phyloP scores from a whole-genome alignment of 2,113 vertebrate species.

The Gracilinanus agilis region DNA sequence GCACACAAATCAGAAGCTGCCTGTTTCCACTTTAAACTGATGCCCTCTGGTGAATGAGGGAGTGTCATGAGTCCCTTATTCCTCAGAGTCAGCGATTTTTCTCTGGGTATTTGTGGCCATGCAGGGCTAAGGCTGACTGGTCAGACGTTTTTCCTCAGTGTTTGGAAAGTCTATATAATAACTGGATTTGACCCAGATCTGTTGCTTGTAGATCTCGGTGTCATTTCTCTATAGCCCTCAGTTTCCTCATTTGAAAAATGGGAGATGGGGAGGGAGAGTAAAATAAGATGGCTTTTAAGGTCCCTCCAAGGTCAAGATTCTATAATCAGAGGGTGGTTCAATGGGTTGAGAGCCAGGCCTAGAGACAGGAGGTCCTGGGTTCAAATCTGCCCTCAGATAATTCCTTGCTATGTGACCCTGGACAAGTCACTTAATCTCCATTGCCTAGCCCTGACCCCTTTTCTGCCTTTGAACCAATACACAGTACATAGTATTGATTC shows the following conservation, averaged over 20 bases:
- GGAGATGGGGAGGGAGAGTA: neutral
- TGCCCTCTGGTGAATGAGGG: neutral
- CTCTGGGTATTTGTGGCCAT: constrained; percentile 48
- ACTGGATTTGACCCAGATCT: constrained; percentile 56
- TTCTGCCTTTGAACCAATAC: too few species aligned
- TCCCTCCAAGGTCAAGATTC: neutral
- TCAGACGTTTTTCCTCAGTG: constrained; percentile 37
- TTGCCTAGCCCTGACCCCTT: too few species aligned
- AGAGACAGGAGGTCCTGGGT: too few species aligned
- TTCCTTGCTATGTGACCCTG: too few species aligned
- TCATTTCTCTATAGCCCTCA: neutral
- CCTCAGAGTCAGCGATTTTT: neutral
- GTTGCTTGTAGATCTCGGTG: neutral
- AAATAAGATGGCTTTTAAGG: neutral
- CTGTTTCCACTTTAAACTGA: constrained; percentile 3
- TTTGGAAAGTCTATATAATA: constrained; percentile 42
- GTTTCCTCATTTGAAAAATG: neutral
- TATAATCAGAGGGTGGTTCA: neutral
- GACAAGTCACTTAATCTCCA: too few species aligned
- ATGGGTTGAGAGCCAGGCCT: too few species aligned
- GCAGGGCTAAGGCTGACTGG: constrained; percentile 47
- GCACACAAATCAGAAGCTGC: neutral
- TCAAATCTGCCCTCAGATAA: too few species aligned
- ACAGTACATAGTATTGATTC: too few species aligned
- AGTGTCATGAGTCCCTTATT: neutral